Base-by-base conservation (phyloP, 1,140 invertebrate genomes). In the Bombus difficillimus region DNA sequence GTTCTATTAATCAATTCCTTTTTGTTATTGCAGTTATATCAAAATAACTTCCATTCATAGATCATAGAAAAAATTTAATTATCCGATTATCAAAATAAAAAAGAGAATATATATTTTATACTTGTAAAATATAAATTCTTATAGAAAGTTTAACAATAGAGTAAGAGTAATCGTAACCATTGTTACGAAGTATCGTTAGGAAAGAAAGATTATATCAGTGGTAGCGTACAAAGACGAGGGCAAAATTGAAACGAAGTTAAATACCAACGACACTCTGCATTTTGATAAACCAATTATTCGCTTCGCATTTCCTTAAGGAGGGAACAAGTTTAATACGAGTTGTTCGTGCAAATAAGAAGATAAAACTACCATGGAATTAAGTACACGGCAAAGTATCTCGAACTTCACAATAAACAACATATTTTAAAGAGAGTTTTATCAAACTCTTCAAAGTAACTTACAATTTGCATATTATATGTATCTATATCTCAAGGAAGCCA, bases 261-360 rank as follows among this genome's bases (percentile, higher is more conserved):
- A 59, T 22, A 37, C 22, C 9, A 57, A 15, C 25, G 37, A 9
- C 32, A n/a, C 13, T 39, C 6, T 77, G 12, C 25, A 39, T 77
- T 39, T 37, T 37, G 43, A 77, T 39, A 77, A 59, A 77, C 43
- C 43, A 77, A 53, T 77, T 75, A 75, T 75, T 75, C 47, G 73
- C 47, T 34, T 34, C 18, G 73, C n/a, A 53, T 53, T 75, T 5
- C 73, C 53, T 4, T 12, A 39, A 77, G 75, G n/a, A 28, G 75
- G 37, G 4, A 41, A 62, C 75, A 62, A 77, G 53, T 77, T 77
- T 77, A 39, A 77, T 59, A 77, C 53, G 37, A 62, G 75, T 77
- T 77, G 74, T 76, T 76, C 47, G 47, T 76, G 34, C 75, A 77
- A 62, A 39, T 77, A 77, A 77, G 75, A 59, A 77, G 75, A 77